Base-by-base conservation (phyloP, 2,888 invertebrate genomes). In the Nemapogon koenigi region DNA sequence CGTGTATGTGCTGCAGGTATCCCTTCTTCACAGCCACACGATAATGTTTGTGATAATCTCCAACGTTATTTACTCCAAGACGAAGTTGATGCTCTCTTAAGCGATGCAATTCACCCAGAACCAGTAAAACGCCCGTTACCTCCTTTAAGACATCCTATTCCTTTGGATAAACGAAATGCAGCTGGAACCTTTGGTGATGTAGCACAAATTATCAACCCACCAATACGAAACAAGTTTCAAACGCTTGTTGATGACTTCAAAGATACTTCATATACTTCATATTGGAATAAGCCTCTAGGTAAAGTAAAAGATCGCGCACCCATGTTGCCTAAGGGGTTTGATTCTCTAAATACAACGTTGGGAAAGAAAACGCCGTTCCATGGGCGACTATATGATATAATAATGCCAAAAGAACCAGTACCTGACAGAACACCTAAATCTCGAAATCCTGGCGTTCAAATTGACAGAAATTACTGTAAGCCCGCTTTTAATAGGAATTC, bases 401-500 rank as follows among this genome's bases (percentile, higher is more conserved):
- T 64, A 4, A 66, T 71, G 66, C 75, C 75, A 2, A 70, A 62
- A 49, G 48, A 48, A 2, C 63, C 71, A 4, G 41, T 49, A 16
- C 55, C 59, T 11, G 69, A 68, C 43, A 63, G 60, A 39, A 67
- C 65, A 3, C 65, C 61, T 1, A 39, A 16, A n/a, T 48, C 49
- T 2, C 62, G 63, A 41, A 37, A 46, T 19, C 44, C 59, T 8
- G 64, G 65, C 2, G 52, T 52, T 4, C 73, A 71, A 50, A 35
- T 44, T 11, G 42, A 53, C 2, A 59, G 67, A 6, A 59, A 61
- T 22, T 76, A 69, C 45, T 73, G 72, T 44, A 29, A 45, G 25
- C 79, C 81, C 6, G 51, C 80, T 11, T 83, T 53, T 48, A 52
- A 68, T 32, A 53, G 66, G 3, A 54, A 78, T 30, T 49, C 67